Base-by-base conservation (phyloP, 2,888 invertebrate genomes). In the Acronicta aceris region DNA sequence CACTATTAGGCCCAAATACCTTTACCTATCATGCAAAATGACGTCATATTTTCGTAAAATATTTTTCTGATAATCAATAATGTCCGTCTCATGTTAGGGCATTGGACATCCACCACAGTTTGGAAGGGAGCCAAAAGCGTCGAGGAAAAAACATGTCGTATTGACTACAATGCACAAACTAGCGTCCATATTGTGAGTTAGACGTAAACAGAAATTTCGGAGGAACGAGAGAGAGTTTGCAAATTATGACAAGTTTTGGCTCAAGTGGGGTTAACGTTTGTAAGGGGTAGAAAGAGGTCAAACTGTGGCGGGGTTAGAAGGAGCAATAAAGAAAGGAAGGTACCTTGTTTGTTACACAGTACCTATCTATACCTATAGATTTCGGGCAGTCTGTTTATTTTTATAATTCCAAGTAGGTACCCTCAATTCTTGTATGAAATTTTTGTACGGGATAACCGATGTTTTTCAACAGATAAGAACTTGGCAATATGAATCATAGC, bases 81-180 rank as follows among this genome's bases (percentile, higher is more conserved):
- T 66, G 65, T 53, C 46, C 15, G 59, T 58, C 42, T 56, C 58
- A 59, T 67, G 53, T 63, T 49, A n/a, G 49, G 67, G 61, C 68
- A 60, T 65, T 52, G 76, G 76, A 69, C 69, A 72, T 58, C 48
- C 56, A 59, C 61, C 50, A 42, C 54, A 51, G 30, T 58, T 72
- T 74, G 74, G 74, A 60, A 6, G 25, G 5, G 13, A 43, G 74
- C 74, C 74, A 74, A 60, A 13, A 13, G 25, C 41, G 6, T 15
- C 5, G 42, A 54, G 68, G 64, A 68, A 71, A 74, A 76, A 76
- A 68, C 65, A 71, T n/a, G 57, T 52, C 58, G 59, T 62, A 59
- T 63, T 50, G 41, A 45, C 48, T 7, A 59, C 43, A 17, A 46
- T 62, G 58, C 15, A 53, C 42, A 57, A 59, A 67, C 43, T 66